Conservation (phyloP, 2,888 invertebrate species). For the Rhabditoides inermis region DNA sequence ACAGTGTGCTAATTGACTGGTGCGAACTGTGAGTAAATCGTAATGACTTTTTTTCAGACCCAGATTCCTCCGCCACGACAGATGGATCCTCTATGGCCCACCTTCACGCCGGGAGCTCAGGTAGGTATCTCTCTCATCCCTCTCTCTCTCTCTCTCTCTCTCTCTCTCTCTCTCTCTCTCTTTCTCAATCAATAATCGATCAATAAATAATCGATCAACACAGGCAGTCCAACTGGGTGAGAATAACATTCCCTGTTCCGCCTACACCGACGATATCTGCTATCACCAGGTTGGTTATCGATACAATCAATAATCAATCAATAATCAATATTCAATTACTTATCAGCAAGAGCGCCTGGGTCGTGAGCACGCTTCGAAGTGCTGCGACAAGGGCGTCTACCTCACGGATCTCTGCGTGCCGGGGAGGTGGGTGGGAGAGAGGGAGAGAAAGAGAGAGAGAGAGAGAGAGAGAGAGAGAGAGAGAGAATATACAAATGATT, state of each 20-base stretch:
- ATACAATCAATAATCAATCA: neutral
- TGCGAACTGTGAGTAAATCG: neutral
- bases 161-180: too few relatives aligned
- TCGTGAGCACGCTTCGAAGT: conserved; percentile 32
- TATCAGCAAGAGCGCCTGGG: conserved; percentile 37
- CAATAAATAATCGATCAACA: conserved; percentile 2
- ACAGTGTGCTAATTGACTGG: too few relatives aligned
- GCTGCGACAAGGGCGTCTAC: conserved; percentile 47
- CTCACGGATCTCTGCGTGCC: conserved; percentile 49
- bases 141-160: too few relatives aligned
- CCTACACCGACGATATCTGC: conserved; percentile 49
- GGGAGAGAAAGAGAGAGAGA: neutral
- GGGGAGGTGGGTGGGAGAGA: too few relatives aligned
- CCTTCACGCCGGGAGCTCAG: too few relatives aligned
- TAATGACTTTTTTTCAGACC: conserved; percentile 23
- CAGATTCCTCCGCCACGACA: conserved; percentile 23
- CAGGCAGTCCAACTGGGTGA: neutral
- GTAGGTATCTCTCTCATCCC: too few relatives aligned
- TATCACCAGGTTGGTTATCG: conserved; percentile 35
- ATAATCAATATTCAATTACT: neutral
- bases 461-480: too few relatives aligned
- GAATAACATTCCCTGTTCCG: conserved; percentile 34
- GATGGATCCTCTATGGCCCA: conserved; percentile 6
- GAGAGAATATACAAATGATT: too few relatives aligned
- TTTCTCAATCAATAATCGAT: conserved; percentile 2